Evolutionary conservation across 2,888 invertebrate species (phyloP).

Genomic region (Mamestra brassicae): DNA sequence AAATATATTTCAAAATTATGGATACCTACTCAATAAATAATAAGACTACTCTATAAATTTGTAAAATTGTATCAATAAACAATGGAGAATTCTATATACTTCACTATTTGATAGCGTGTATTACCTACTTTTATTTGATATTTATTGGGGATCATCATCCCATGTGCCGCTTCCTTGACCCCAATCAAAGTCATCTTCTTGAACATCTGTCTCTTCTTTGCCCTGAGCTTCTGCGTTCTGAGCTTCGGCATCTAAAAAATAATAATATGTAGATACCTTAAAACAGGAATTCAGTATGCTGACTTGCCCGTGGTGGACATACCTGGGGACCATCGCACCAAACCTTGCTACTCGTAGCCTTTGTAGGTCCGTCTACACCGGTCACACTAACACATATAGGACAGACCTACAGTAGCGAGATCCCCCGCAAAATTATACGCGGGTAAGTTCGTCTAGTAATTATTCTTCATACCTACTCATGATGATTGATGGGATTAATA

Average conservation of each 20-base stretch:
- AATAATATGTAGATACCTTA: neutral
- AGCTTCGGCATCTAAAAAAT: neutral
- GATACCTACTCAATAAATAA: neutral
- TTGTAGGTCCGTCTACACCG: neutral
- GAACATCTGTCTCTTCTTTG: slow-evolving; percentile 15
- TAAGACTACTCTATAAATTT: slow-evolving; percentile 4
- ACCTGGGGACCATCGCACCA: neutral
- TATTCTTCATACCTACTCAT: too few relatives aligned
- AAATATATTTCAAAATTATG: slow-evolving; percentile 19
- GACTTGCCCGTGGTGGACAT: neutral
- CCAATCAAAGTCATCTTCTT: slow-evolving; percentile 66
- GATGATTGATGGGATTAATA: too few relatives aligned
- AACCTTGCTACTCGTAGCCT: neutral
- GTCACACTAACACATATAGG: too few relatives aligned
- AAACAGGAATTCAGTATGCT: neutral
- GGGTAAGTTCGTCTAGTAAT: neutral
- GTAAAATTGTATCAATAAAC: slow-evolving; percentile 47
- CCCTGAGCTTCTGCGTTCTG: slow-evolving; percentile 1
- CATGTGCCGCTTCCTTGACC: slow-evolving; percentile 72
- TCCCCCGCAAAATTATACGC: neutral
- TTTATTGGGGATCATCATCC: slow-evolving; percentile 61
- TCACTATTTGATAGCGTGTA: neutral
- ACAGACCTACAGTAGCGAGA: neutral
- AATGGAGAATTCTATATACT: neutral
- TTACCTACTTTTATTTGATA: slow-evolving; percentile 16